phyloP scores from a whole-genome alignment of 2,113 vertebrate species.

The Notothenia rossii region DNA sequence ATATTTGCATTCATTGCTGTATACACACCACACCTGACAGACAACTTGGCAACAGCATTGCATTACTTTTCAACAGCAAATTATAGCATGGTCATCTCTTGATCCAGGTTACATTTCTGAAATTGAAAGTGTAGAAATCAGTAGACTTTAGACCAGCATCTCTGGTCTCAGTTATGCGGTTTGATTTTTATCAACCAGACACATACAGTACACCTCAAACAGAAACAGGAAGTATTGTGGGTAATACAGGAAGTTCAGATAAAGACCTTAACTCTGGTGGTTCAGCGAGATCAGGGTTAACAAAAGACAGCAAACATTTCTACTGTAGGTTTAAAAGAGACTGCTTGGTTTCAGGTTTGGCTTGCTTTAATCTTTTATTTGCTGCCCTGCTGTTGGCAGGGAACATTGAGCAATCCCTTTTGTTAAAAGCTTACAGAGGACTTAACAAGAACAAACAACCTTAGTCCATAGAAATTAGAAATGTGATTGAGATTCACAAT shows the following conservation, averaged over 20 bases:
- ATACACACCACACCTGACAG: slow-evolving; percentile 35
- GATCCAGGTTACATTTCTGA: neutral
- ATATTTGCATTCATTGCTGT: slow-evolving; percentile 21
- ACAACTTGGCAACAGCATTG: slow-evolving; percentile 21
- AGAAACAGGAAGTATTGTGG: slow-evolving; percentile 51
- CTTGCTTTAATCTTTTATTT: slow-evolving; percentile 62
- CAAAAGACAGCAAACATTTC: slow-evolving; percentile 55
- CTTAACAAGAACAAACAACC: slow-evolving; percentile 63
- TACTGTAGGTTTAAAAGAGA: slow-evolving; percentile 23
- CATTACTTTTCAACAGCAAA: slow-evolving; percentile 16
- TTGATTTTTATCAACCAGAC: slow-evolving; percentile 33
- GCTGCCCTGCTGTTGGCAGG: slow-evolving; percentile 47
- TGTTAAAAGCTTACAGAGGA: slow-evolving; percentile 65
- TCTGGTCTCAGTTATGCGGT: slow-evolving; percentile 5
- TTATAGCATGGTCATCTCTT: slow-evolving; percentile 2
- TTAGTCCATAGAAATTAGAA: slow-evolving; percentile 19
- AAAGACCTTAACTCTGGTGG: slow-evolving; percentile 15
- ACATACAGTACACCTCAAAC: slow-evolving; percentile 23
- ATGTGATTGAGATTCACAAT: slow-evolving; percentile 36
- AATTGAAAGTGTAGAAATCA: neutral
- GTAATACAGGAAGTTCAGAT: slow-evolving; percentile 31
- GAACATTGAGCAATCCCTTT: slow-evolving; percentile 59
- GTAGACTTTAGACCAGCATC: neutral
- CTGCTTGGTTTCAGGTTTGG: slow-evolving; percentile 49
- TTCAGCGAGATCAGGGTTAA: slow-evolving; percentile 51